phyloP scores from a whole-genome alignment of 2,888 invertebrate species.

The Drosophila demipolita region DNA sequence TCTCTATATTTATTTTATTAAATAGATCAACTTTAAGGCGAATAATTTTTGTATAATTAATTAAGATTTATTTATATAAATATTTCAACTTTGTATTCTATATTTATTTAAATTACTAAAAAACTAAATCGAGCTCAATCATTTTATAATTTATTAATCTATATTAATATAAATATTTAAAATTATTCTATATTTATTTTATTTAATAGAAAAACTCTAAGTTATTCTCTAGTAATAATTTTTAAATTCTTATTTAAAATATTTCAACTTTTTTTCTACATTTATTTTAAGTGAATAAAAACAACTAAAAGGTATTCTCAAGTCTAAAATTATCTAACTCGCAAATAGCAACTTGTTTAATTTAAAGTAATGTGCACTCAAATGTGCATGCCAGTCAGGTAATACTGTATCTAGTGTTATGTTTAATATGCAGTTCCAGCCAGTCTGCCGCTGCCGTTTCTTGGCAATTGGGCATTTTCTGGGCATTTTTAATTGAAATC shows the following conservation, averaged over 20 bases:
- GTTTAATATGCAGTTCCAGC: constrained; percentile 12
- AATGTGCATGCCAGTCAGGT: constrained; percentile 41
- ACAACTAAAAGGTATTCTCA: constrained; percentile 6
- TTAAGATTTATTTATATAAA: no score
- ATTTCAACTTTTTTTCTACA: not conserved
- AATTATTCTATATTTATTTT: not conserved
- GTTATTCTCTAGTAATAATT: no score
- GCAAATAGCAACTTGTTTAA: constrained; percentile 16
- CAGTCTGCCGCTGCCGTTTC: not conserved
- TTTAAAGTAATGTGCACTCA: constrained; percentile 48
- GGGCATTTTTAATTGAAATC: constrained; percentile 76
- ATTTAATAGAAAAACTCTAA: not conserved
- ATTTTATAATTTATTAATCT: no score
- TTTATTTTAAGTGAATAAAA: not conserved
- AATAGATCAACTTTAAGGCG: no score
- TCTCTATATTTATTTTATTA: no score
- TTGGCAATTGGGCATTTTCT: constrained; percentile 42
- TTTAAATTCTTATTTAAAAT: no score
- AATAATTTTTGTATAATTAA: no score
- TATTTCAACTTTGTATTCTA: no score
- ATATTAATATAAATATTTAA: no score
- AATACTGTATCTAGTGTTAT: constrained; percentile 38
- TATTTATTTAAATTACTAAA: no score
- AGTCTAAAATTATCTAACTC: not conserved
- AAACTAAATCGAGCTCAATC: no score